phyloP scores from a whole-genome alignment of 2,113 vertebrate genomes.

The Thalassarche chlororhynchos region DNA sequence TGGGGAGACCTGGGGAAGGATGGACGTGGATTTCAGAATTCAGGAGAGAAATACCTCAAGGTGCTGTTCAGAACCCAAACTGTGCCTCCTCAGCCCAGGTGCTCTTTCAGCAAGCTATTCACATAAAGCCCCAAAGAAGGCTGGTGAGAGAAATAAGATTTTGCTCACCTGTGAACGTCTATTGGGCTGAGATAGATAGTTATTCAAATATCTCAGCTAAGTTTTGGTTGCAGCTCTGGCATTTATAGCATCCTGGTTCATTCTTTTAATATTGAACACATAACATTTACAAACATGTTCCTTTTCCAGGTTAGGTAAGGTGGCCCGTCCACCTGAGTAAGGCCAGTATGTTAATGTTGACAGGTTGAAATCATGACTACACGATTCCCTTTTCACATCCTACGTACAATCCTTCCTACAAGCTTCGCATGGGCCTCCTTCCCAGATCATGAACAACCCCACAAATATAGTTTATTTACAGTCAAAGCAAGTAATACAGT shows the following conservation, averaged over 20 bases:
- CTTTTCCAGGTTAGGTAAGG: background rate
- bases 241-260: background rate
- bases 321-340: background rate
- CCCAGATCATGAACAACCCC: background rate
- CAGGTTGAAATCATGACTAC: background rate
- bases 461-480: background rate
- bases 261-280: background rate
- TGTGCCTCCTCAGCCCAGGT: background rate
- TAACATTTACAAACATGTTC: background rate
- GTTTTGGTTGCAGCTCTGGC: background rate
- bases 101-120: fast-evolving
- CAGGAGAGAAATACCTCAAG: background rate
- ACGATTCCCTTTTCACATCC: background rate
- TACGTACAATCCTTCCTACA: background rate
- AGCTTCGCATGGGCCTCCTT: background rate
- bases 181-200: background rate
- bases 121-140: background rate
- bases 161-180: background rate
- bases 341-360: background rate
- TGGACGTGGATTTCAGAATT: background rate
- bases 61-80: background rate
- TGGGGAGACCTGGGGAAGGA: background rate
- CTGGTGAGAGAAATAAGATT: background rate
- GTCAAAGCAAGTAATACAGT: background rate
- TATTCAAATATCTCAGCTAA: background rate